These are phyloP conservation scores for Parasteatoda lunata DNA, from an alignment of 2,888 invertebrate species.

Conservation along the genomic window DNA sequence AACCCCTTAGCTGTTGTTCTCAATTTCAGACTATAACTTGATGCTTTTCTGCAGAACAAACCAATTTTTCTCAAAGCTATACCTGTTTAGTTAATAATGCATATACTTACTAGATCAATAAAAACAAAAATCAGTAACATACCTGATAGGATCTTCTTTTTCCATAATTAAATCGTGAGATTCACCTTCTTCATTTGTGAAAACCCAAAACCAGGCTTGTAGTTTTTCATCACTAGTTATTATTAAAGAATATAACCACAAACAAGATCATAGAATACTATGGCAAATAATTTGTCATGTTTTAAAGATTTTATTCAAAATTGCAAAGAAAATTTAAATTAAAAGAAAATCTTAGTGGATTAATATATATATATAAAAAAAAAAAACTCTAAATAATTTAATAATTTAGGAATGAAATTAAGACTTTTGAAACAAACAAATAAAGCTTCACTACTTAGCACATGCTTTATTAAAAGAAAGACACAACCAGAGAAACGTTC, in stretches of 20 bases:
- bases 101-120: too few relatives aligned
- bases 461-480: too few relatives aligned
- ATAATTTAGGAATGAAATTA: not conserved
- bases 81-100: too few relatives aligned
- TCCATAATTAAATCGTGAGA: slow-evolving; percentile 96
- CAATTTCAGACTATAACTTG: too few relatives aligned
- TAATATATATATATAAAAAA: not conserved
- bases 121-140: slow-evolving; percentile 10
- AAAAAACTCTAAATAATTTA: not conserved
- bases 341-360: not conserved
- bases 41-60: too few relatives aligned
- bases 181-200: slow-evolving; percentile 83
- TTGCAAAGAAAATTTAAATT: not conserved
- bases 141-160: slow-evolving; percentile 80
- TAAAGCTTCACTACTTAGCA: too few relatives aligned
- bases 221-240: slow-evolving; percentile 73
- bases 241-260: not conserved
- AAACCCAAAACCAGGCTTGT: slow-evolving; percentile 97
- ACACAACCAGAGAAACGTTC: too few relatives aligned
- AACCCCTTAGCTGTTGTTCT: too few relatives aligned
- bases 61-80: too few relatives aligned
- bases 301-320: not conserved
- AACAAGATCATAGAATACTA: not conserved
- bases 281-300: not conserved
- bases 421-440: too few relatives aligned